A percentile compares a stretch with the other conserved stretches of the same genome.
phyloP scores from a whole-genome alignment of 2,797 vertebrate genomes.

The Pagetopsis macropterus region DNA sequence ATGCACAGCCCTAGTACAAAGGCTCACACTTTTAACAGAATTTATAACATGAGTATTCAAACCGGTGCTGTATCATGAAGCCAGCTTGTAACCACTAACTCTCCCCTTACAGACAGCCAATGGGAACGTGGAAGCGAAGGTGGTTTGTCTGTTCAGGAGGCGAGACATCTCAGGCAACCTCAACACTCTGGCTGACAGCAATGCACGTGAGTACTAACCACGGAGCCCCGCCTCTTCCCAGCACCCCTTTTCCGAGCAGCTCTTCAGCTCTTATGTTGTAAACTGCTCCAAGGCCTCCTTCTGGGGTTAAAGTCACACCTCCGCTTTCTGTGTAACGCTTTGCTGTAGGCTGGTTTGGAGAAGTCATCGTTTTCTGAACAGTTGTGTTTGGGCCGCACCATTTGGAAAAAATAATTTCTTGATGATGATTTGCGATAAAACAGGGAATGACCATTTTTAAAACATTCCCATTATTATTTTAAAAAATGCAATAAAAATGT shows the following conservation, averaged over 20 bases:
- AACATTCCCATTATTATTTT: no score
- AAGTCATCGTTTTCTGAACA: background rate
- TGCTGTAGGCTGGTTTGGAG: background rate
- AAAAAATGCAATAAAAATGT: no score
- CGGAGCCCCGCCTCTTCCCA: background rate
- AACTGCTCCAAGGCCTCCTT: conserved; percentile 8
- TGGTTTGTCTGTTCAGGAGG: conserved; percentile 93
- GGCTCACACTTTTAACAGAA: background rate
- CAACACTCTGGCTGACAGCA: conserved; percentile 95
- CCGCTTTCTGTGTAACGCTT: background rate
- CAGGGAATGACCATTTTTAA: no score
- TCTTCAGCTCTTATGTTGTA: conserved; percentile 18
- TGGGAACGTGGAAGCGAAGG: conserved; percentile 95
- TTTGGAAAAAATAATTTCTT: no score
- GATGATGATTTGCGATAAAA: no score
- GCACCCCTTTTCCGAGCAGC: background rate
- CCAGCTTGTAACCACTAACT: conserved; percentile 24
- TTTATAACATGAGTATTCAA: background rate
- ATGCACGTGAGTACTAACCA: conserved; percentile 88
- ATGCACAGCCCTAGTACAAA: background rate
- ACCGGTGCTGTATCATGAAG: background rate
- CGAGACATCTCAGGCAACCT: conserved; percentile 95
- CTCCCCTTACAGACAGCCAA: conserved; percentile 89
- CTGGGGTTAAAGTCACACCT: conserved; percentile 6
- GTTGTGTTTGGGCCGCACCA: background rate